Conservation (phyloP, 2,888 invertebrate genomes). For the Rhingia rostrata region DNA sequence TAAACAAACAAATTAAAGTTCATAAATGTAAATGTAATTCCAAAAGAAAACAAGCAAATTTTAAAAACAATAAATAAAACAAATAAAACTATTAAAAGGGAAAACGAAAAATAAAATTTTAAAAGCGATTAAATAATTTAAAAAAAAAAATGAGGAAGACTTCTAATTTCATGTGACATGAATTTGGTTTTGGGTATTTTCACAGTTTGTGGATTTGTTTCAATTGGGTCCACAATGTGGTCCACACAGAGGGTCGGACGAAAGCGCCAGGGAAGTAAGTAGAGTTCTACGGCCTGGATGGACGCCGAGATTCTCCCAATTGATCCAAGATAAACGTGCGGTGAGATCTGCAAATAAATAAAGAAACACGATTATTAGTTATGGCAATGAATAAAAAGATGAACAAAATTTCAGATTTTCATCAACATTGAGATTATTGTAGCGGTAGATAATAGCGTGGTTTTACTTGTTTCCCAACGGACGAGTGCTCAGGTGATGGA, state of each 20-base stretch:
- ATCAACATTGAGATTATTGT: no score
- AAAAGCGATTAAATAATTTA: conserved; percentile 36
- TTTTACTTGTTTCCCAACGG: no score
- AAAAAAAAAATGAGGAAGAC: conserved; percentile 61
- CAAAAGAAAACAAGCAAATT: conserved; percentile 21
- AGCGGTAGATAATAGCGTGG: no score
- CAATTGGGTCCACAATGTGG: conserved; percentile 76
- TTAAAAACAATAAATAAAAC: conserved; percentile 32
- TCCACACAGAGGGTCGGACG: conserved; percentile 86
- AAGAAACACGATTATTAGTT: no score
- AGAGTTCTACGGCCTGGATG: conserved; percentile 93
- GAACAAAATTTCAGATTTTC: no score
- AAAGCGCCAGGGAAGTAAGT: conserved; percentile 90
- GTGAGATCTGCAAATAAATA: conserved; percentile 90
- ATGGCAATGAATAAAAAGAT: no score
- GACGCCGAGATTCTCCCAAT: conserved; percentile 99
- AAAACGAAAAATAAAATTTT: conserved; percentile 55
- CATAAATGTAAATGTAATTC: conserved; percentile 40
- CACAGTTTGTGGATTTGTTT: conserved; percentile 1
- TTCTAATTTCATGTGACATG: conserved; percentile 47
- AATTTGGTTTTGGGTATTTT: background rate
- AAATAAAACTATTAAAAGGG: conserved; percentile 10
- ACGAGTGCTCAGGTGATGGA: no score
- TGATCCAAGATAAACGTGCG: conserved; percentile 98
- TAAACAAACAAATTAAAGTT: conserved; percentile 32